Evolutionary conservation across 2,888 invertebrate genomes (phyloP), one percentile per base, ranked within the genome.

Genomic region (Agrochola lota): DNA sequence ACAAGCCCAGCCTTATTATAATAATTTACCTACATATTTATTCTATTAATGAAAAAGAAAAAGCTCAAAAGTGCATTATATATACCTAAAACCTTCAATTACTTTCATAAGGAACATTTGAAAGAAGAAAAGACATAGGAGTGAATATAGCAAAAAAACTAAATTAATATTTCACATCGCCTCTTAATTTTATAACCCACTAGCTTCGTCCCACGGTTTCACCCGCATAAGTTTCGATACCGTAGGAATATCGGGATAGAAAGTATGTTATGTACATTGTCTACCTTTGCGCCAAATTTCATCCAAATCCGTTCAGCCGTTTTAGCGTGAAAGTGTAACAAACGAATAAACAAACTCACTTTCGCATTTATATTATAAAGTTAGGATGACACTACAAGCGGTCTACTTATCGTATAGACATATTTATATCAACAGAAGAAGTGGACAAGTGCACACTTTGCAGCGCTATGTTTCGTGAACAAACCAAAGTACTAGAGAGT

Each of bases 401-500:
- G 5, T 43, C n/a, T 17, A n/a, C n/a, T n/a, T n/a, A 43, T 17
- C 17, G 43, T 66, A 5, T 3, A 35, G 0, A 35, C 5, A 35
- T 35, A 40, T 64, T 43, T 20, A 64, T n/a, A 66, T n/a, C 6
- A 46, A 20, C 26, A 20, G 7, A 20, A 62, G 12, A 40, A 43
- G 64, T 67, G 30, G 26, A 1, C 9, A 43, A 17, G 62, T 46
- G 5, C 40, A 30, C 0, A 67, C 23, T 77, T n/a, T 4, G 4
- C 23, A 43, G 8, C 30, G 11, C 52, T 84, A 57, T 71, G 55
- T 77, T 64, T 73, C 9, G 9, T 20, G 15, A 43, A 20, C 35
- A 74, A 57, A 40, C 57, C 17, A 23, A 49, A 66, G 73, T 69
- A 80, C 63, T 55, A 74, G 63, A 60, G 68, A 55, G 71, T 35